Conservation (phyloP, 2,113 vertebrate genomes). For the Psophia crepitans region DNA sequence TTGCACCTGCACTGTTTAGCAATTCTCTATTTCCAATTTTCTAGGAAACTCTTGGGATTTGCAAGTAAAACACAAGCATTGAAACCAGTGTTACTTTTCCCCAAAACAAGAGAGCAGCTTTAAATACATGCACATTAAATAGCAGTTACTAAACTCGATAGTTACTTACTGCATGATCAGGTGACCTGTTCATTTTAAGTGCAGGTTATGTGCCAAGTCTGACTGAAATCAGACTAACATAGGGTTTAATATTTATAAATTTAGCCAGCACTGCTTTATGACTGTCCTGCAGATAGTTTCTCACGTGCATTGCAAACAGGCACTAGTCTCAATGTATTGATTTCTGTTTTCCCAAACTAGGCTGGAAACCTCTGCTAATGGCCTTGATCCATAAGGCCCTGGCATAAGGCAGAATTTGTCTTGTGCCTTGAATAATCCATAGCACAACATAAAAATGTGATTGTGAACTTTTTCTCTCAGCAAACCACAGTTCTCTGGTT, state of each 20-base stretch:
- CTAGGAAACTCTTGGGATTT: neutral
- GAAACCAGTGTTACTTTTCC: neutral
- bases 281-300: neutral
- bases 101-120: neutral
- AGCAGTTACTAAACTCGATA: neutral
- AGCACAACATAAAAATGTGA: neutral
- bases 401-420: neutral
- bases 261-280: neutral
- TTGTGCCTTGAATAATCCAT: neutral
- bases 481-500: neutral
- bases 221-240: neutral
- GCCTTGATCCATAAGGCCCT: neutral
- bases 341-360: neutral
- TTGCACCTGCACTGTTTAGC: neutral
- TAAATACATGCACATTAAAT: neutral
- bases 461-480: accelerated
- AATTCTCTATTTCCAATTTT: neutral
- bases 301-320: neutral
- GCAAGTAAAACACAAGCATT: neutral
- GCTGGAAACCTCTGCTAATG: neutral
- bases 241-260: neutral
- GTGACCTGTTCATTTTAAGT: neutral
- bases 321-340: neutral
- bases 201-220: neutral
- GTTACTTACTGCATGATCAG: neutral